Percentiles rank a stretch among this genome's conserved stretches.
These are phyloP conservation scores for Saccopteryx leptura DNA, from an alignment of 2,113 vertebrate species.

Conservation along the genomic window DNA sequence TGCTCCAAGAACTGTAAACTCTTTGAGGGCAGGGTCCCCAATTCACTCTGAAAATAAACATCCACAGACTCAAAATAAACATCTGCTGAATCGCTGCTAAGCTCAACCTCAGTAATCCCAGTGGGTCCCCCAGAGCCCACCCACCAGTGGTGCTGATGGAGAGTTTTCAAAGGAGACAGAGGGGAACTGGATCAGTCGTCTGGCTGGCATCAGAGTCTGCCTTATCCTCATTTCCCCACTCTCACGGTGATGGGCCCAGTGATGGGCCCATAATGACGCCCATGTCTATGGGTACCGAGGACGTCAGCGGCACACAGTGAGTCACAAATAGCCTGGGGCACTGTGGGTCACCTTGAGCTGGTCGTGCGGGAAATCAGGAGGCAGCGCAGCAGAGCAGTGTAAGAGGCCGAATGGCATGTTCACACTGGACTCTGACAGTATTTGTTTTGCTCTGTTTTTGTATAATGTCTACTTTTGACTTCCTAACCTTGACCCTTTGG, in stretches of 20 bases:
- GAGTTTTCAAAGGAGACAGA: not conserved
- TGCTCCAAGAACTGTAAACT: not conserved
- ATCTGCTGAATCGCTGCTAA: not conserved
- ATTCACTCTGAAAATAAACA: not conserved
- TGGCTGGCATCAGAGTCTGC: not conserved
- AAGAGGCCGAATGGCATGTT: not conserved
- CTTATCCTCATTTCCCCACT: not conserved
- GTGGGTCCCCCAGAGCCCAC: not conserved
- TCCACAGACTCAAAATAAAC: not conserved
- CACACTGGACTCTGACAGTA: not conserved
- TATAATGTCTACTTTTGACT: not conserved
- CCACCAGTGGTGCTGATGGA: not conserved
- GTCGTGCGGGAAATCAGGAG: not conserved
- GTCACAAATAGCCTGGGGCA: not conserved
- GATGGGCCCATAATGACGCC: not conserved
- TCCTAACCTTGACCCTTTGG: not conserved
- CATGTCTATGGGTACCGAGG: not conserved
- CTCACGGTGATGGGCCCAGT: not conserved
- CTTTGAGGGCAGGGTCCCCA: not conserved
- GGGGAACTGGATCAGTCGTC: not conserved
- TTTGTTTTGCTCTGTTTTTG: not conserved
- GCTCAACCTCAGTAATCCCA: not conserved
- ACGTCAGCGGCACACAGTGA: not conserved
- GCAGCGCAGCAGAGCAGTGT: not conserved
- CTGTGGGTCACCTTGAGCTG: not conserved